phyloP scores from a whole-genome alignment of 2,113 vertebrate species.

The Carassius carassius region DNA sequence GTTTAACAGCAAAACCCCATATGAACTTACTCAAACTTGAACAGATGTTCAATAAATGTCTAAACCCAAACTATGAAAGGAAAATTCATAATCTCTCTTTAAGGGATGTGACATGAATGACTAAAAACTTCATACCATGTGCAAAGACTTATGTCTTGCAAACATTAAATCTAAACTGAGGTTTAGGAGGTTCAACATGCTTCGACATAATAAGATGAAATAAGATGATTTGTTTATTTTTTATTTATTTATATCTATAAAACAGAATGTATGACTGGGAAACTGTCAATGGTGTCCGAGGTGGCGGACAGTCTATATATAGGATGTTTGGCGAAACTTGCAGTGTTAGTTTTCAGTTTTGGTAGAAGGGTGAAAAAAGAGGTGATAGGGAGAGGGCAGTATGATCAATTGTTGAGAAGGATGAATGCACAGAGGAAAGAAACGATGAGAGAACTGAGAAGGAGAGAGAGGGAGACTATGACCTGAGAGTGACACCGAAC shows the following conservation, averaged over 20 bases:
- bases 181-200: no score
- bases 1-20: not conserved
- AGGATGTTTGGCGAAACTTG: not conserved
- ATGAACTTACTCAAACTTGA: not conserved
- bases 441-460: not conserved
- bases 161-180: no score
- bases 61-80: not conserved
- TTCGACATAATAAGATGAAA: no score
- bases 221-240: no score
- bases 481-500: slow-evolving; percentile 7
- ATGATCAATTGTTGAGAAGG: slow-evolving; percentile 26
- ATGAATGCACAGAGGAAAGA: not conserved
- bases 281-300: not conserved
- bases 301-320: not conserved
- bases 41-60: slow-evolving; percentile 28
- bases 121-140: not conserved
- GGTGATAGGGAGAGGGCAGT: not conserved
- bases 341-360: slow-evolving; percentile 17
- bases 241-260: not conserved
- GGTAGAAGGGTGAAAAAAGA: not conserved
- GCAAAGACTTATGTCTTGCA: no score
- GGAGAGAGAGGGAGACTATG: slow-evolving; percentile 18
- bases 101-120: not conserved
- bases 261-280: not conserved
- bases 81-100: not conserved